Percentiles rank a stretch among this genome's conserved stretches.
Conservation (phyloP, 2,113 vertebrate genomes). For the Colius striatus region DNA sequence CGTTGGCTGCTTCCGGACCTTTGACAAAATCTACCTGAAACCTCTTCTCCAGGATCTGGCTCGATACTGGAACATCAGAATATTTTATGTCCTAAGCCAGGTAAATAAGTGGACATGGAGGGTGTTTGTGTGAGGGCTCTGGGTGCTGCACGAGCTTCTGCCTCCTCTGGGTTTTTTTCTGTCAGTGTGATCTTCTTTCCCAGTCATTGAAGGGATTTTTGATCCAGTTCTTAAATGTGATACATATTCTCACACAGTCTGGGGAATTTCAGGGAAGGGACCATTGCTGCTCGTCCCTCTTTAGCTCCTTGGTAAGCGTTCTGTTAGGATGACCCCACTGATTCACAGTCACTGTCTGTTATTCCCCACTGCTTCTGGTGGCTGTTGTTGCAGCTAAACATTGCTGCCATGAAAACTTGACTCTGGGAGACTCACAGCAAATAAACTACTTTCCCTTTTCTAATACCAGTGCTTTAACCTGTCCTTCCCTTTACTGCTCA, state of each 20-base stretch:
- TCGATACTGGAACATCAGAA: slow-evolving; percentile 80
- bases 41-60: slow-evolving; percentile 78
- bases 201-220: background rate
- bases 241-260: background rate
- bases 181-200: background rate
- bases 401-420: background rate
- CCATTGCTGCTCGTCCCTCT: background rate
- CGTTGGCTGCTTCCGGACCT: slow-evolving; percentile 79
- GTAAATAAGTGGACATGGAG: slow-evolving; percentile 45
- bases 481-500: background rate
- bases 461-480: background rate
- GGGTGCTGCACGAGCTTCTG: background rate
- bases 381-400: background rate
- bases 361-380: background rate
- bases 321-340: background rate
- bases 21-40: slow-evolving; percentile 80
- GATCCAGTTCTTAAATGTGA: background rate
- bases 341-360: background rate
- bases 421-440: background rate
- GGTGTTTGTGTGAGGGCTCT: background rate
- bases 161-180: background rate
- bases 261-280: background rate
- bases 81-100: slow-evolving; percentile 82
- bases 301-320: background rate
- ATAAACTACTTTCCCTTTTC: background rate